These are phyloP conservation scores for Melipona quadrifasciata DNA, from an alignment of 1,140 invertebrate species.

Conservation along the genomic window DNA sequence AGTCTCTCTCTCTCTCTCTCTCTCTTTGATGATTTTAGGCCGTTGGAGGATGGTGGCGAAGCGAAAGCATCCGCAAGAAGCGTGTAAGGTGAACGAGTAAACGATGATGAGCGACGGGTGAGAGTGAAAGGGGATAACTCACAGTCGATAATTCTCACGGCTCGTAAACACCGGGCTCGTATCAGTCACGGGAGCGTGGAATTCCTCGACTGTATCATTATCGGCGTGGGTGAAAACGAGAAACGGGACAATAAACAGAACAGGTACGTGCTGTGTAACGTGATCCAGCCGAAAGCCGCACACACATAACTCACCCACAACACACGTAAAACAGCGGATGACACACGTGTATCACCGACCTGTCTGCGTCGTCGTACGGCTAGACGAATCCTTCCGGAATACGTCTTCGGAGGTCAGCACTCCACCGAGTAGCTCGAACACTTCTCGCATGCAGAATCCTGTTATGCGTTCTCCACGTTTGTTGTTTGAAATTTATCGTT, in stretches of 20 bases:
- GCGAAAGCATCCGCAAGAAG: slow-evolving; percentile 30
- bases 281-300: slow-evolving; percentile 29
- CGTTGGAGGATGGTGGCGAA: neutral
- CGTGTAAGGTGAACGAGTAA: slow-evolving; percentile 2
- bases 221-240: neutral
- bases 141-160: slow-evolving; percentile 33
- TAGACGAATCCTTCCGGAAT: slow-evolving; percentile 64
- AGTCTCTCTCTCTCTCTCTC: too few relatives aligned
- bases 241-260: slow-evolving; percentile 19
- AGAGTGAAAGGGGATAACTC: slow-evolving; percentile 43
- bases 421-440: slow-evolving; percentile 73
- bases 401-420: slow-evolving; percentile 70
- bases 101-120: slow-evolving; percentile 49
- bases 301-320: slow-evolving; percentile 51
- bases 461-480: neutral
- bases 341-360: slow-evolving; percentile 69
- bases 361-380: slow-evolving; percentile 68
- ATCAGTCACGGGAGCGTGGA: slow-evolving; percentile 9
- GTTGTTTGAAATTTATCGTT: slow-evolving; percentile 33
- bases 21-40: neutral
- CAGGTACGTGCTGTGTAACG: slow-evolving; percentile 22
- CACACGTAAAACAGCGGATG: slow-evolving; percentile 52
- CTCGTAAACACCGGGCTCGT: slow-evolving; percentile 17
- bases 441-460: slow-evolving; percentile 75
- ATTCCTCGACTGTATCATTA: slow-evolving; percentile 35